phyloP scores from a whole-genome alignment of 2,888 invertebrate genomes.

The Enchytraeus crypticus region DNA sequence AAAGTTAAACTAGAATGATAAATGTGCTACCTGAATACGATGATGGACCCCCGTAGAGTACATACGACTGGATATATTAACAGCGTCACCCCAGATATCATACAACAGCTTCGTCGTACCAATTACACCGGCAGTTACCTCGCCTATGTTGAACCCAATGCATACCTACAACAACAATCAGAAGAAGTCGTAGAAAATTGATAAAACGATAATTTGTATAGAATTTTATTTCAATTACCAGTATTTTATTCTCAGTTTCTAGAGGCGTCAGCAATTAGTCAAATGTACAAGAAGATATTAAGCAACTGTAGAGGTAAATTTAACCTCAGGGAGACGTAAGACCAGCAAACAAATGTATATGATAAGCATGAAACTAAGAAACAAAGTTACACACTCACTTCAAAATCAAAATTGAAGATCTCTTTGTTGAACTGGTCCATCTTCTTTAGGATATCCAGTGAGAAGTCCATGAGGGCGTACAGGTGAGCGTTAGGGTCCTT shows the following conservation, averaged over 20 bases:
- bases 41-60: slow-evolving; percentile 86
- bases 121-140: slow-evolving; percentile 89
- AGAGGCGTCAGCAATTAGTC: too few relatives aligned
- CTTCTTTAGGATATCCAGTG: slow-evolving; percentile 70
- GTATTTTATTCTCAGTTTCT: background rate
- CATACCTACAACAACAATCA: background rate
- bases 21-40: slow-evolving; percentile 17
- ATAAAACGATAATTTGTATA: background rate
- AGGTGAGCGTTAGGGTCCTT: slow-evolving; percentile 67
- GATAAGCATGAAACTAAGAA: too few relatives aligned
- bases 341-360: too few relatives aligned
- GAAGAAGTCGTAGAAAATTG: background rate
- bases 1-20: background rate
- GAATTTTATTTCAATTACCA: background rate
- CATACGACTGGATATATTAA: slow-evolving; percentile 94
- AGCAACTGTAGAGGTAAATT: too few relatives aligned
- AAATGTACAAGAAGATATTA: too few relatives aligned
- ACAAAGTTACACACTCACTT: too few relatives aligned
- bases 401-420: slow-evolving; percentile 49
- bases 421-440: slow-evolving; percentile 45
- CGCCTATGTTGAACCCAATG: slow-evolving; percentile 78
- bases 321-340: too few relatives aligned
- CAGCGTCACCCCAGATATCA: slow-evolving; percentile 97
- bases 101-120: slow-evolving; percentile 91
- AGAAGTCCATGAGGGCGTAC: slow-evolving; percentile 83